A percentile compares a stretch with the other conserved stretches of the same genome.
These are phyloP conservation scores for Cepphus grylle DNA, from an alignment of 2,113 vertebrate species.

Conservation along the genomic window DNA sequence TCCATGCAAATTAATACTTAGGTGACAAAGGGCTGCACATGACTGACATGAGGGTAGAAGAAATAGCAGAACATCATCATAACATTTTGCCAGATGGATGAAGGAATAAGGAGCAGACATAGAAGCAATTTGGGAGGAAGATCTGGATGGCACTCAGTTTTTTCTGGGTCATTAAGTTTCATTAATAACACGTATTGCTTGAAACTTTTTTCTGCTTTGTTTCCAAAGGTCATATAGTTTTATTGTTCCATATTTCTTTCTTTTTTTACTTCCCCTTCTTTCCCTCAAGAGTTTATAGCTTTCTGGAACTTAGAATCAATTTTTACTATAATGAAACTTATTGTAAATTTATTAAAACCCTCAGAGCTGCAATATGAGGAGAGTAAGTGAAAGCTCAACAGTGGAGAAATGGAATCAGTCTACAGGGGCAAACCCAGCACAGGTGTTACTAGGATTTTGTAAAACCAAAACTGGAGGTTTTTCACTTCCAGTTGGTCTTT, in stretches of 20 bases:
- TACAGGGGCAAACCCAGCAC: not conserved
- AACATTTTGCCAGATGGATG: not conserved
- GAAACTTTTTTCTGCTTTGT: not conserved
- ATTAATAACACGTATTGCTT: not conserved
- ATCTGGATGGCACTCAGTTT: not conserved
- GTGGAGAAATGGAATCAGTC: not conserved
- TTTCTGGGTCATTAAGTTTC: not conserved
- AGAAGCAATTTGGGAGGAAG: not conserved
- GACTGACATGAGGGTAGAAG: not conserved
- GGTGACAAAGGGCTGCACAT: not conserved
- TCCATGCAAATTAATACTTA: not conserved
- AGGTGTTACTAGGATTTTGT: not conserved
- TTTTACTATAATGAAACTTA: not conserved
- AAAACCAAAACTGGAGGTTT: not conserved
- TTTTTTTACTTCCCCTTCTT: not conserved
- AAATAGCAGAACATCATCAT: accelerated
- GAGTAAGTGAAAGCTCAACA: not conserved
- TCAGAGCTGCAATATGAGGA: not conserved
- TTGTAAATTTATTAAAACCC: not conserved
- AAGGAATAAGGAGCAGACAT: not conserved
- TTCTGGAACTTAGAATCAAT: not conserved
- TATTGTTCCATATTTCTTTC: not conserved
- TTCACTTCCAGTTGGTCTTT: not conserved
- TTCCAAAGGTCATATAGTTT: not conserved
- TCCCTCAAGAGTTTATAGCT: not conserved